Conservation (phyloP, 2,888 invertebrate genomes). For the Acholoe squamosa region DNA sequence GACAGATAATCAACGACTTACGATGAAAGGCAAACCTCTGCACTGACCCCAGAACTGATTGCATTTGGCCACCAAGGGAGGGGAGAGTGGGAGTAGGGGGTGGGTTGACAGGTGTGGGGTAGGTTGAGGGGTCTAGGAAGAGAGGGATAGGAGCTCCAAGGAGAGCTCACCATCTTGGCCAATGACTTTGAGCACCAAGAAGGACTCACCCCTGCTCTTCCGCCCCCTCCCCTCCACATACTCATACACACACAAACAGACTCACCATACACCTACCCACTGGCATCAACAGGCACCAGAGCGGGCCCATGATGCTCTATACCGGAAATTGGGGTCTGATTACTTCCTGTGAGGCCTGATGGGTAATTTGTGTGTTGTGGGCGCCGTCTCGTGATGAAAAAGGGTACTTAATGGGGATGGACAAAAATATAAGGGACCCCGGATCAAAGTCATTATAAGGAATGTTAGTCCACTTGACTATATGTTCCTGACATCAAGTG, state of each 20-base stretch:
- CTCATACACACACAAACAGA: neutral
- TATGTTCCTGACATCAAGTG: slow-evolving; percentile 6
- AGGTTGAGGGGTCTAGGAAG: neutral
- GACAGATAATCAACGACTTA: slow-evolving; percentile 51
- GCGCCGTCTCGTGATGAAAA: neutral
- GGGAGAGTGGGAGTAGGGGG: neutral
- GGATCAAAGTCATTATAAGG: slow-evolving; percentile 19
- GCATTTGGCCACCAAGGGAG: neutral
- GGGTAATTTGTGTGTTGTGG: slow-evolving; percentile 56
- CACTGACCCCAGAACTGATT: neutral
- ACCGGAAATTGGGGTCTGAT: slow-evolving; percentile 57
- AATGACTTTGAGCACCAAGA: neutral
- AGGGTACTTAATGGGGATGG: neutral
- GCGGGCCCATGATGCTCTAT: slow-evolving; percentile 4
- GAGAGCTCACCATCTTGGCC: neutral
- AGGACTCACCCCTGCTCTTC: neutral
- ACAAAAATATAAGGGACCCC: neutral
- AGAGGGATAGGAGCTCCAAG: neutral
- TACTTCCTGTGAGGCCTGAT: slow-evolving; percentile 54
- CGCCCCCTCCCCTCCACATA: neutral
- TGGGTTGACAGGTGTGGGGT: neutral
- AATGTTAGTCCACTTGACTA: slow-evolving; percentile 33
- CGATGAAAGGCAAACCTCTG: slow-evolving; percentile 36
- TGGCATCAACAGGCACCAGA: too few species aligned
- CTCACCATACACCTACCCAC: too few species aligned